phyloP scores from a whole-genome alignment of 1,140 invertebrate species.

The Drosophila ogumai region DNA sequence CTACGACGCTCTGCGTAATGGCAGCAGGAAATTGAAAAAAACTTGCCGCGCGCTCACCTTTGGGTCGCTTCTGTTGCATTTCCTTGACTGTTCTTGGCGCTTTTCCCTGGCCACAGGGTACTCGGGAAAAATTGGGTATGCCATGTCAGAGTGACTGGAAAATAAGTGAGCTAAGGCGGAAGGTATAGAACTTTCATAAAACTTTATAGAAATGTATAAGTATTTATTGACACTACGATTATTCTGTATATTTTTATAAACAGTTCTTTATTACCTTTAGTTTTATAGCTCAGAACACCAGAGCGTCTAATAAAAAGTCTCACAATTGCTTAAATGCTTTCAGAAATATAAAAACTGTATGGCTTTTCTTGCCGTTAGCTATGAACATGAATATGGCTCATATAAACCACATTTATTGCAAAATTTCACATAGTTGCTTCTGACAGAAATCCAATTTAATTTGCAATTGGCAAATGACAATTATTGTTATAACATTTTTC shows the following conservation, averaged over 20 bases:
- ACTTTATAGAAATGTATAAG: not conserved
- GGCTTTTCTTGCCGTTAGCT: constrained; percentile 1
- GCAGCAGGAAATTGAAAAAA: constrained; percentile 77
- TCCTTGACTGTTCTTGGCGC: constrained; percentile 38
- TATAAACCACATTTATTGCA: constrained; percentile 1
- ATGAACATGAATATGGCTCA: not conserved
- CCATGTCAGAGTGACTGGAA: not conserved
- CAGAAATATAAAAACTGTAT: not conserved
- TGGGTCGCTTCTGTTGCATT: constrained; percentile 51
- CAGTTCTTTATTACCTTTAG: no score
- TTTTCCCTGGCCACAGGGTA: constrained; percentile 29
- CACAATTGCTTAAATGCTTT: not conserved
- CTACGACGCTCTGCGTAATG: constrained; percentile 59
- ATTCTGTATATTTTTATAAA: not conserved
- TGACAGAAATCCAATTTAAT: not conserved
- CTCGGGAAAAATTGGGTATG: constrained; percentile 10
- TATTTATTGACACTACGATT: not conserved
- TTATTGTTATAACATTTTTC: not conserved
- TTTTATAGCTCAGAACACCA: not conserved
- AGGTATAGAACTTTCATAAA: not conserved
- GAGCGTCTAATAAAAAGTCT: not conserved
- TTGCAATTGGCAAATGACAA: not conserved
- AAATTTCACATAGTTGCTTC: not conserved
- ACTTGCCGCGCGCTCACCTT: constrained; percentile 46
- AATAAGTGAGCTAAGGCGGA: not conserved